phyloP scores from a whole-genome alignment of 2,888 invertebrate species.

The Chrysomela aeneicollis region DNA sequence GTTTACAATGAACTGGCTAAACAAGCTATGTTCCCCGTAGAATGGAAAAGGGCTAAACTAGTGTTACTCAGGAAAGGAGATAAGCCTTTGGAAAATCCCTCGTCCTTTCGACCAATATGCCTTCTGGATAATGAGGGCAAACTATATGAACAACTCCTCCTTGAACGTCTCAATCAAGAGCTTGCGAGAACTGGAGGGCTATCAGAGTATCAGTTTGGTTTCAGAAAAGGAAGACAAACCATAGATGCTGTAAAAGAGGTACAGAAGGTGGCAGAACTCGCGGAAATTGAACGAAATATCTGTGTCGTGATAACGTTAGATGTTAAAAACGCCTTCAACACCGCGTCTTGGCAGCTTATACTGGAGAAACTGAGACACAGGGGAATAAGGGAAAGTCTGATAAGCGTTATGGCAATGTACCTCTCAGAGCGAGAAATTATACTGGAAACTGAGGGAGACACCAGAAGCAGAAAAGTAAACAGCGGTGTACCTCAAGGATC shows the following conservation, averaged over 20 bases:
- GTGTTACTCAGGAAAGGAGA: slow-evolving; percentile 8
- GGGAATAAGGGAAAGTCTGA: slow-evolving; percentile 16
- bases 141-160: no score
- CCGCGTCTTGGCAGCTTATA: slow-evolving; percentile 8
- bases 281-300: no score
- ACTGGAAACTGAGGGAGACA: slow-evolving; percentile 9
- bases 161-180: no score
- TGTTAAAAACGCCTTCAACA: background rate
- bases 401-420: slow-evolving; percentile 18
- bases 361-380: slow-evolving; percentile 14
- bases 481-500: background rate
- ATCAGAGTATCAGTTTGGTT: slow-evolving; percentile 22
- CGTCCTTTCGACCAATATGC: background rate
- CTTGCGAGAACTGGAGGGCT: no score
- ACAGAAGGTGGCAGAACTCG: no score
- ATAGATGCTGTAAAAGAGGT: slow-evolving; percentile 22
- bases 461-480: background rate
- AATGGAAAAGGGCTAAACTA: slow-evolving; percentile 10
- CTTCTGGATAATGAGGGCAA: no score
- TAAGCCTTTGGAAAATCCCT: slow-evolving; percentile 4
- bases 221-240: slow-evolving; percentile 23
- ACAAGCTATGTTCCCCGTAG: slow-evolving; percentile 9
- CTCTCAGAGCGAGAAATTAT: slow-evolving; percentile 19
- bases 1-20: no score
- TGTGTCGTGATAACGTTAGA: slow-evolving; percentile 4